phyloP scores from a whole-genome alignment of 2,113 vertebrate species.

The Cheirogaleus medius region DNA sequence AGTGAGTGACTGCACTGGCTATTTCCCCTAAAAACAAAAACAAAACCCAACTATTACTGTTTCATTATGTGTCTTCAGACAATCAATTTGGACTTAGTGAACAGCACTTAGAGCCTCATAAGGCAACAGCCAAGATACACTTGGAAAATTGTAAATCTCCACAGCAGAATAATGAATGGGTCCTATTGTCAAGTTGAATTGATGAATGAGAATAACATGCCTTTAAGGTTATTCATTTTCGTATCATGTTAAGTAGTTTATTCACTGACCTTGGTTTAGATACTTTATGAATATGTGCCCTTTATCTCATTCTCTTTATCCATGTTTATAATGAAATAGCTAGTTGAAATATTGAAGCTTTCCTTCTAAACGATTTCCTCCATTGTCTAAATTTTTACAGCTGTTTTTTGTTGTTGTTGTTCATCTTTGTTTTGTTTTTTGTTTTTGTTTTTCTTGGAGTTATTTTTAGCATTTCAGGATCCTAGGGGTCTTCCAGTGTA shows the following conservation, averaged over 20 bases:
- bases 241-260: neutral
- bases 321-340: neutral
- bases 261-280: neutral
- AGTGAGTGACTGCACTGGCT: no score
- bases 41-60: neutral
- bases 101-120: neutral
- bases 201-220: neutral
- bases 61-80: neutral
- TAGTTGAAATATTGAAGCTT: neutral
- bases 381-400: neutral
- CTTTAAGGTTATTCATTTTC: neutral
- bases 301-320: neutral
- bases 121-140: neutral
- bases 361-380: neutral
- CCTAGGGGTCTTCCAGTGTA: neutral
- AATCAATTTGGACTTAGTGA: neutral
- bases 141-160: conserved; percentile 7
- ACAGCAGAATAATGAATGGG: neutral
- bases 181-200: neutral
- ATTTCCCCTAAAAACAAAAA: no score
- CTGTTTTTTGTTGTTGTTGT: neutral
- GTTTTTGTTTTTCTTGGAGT: neutral
- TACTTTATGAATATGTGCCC: neutral
- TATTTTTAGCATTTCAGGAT: neutral
- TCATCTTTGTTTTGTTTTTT: accelerated